Percentiles rank a stretch among this genome's conserved stretches.
Conservation (phyloP, 2,113 vertebrate genomes). For the Gadus chalcogrammus region DNA sequence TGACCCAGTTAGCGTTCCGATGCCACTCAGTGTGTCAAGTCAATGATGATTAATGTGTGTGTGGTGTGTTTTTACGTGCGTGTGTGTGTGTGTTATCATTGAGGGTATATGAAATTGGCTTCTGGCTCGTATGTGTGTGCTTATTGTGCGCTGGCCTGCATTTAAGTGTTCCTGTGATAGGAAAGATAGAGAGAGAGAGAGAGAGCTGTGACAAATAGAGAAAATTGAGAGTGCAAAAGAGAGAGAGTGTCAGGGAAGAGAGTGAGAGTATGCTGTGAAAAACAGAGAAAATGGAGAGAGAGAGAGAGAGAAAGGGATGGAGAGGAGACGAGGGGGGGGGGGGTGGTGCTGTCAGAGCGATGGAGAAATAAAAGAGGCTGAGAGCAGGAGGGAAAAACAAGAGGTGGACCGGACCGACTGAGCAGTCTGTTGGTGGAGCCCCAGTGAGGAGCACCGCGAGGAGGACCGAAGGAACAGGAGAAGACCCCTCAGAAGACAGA, state of each 20-base stretch:
- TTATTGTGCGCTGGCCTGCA: not conserved
- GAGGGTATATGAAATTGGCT: not conserved
- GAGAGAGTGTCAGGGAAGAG: not conserved
- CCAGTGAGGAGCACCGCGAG: too few relatives aligned
- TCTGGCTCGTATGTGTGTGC: not conserved
- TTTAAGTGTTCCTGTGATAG: not conserved
- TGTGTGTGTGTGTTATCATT: not conserved
- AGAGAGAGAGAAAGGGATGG: not conserved
- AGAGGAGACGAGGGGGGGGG: not conserved
- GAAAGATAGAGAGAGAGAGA: not conserved
- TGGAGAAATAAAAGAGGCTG: too few relatives aligned
- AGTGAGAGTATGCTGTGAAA: not conserved
- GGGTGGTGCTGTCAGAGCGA: too few relatives aligned
- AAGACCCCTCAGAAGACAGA: not conserved
- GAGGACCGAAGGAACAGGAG: too few relatives aligned
- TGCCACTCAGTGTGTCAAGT: not conserved
- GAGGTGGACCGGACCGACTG: too few relatives aligned
- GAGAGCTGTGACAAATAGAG: not conserved
- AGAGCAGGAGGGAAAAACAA: too few relatives aligned
- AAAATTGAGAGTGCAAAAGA: too few relatives aligned
- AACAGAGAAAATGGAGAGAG: not conserved
- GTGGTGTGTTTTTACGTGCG: not conserved
- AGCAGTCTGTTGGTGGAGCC: too few relatives aligned
- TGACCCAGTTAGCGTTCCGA: not conserved
- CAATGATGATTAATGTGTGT: not conserved